Percentiles rank a stretch among this genome's conserved stretches.
Evolutionary conservation across 2,888 invertebrate genomes (phyloP).

Genomic region (Drosophila tripunctata): DNA sequence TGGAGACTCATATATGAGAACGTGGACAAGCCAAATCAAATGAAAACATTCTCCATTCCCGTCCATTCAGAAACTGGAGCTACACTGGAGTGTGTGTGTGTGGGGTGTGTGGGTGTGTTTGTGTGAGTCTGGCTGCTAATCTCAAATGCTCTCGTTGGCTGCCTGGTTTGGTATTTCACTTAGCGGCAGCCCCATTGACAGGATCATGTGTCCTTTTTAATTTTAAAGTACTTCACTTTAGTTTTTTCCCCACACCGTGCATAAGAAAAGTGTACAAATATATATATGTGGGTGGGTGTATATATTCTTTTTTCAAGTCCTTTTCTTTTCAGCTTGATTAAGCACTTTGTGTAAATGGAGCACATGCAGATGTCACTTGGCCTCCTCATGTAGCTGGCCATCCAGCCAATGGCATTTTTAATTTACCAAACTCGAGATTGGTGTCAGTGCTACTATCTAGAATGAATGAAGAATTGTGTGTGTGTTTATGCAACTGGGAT

Average conservation of each 20-base stretch:
- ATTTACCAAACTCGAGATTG: conserved; percentile 49
- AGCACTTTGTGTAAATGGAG: conserved; percentile 80
- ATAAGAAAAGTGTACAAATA: neutral
- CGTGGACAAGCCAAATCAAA: conserved; percentile 62
- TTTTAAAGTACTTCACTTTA: conserved; percentile 76
- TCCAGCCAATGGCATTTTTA: conserved; percentile 72
- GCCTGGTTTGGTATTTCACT: conserved; percentile 60
- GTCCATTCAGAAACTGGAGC: neutral
- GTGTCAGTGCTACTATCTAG: conserved; percentile 6
- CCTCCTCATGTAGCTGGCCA: conserved; percentile 6
- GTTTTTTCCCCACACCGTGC: conserved; percentile 45
- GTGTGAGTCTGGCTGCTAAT: conserved; percentile 55
- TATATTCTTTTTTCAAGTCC: conserved; percentile 54
- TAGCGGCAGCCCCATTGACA: conserved; percentile 56
- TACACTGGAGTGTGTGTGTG: neutral
- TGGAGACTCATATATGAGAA: conserved; percentile 11
- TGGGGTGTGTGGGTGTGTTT: no score
- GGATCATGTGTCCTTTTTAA: conserved; percentile 79
- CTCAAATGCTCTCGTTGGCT: conserved; percentile 46
- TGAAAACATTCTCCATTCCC: conserved; percentile 50
- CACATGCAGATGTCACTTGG: conserved; percentile 62
- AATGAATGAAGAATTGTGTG: neutral
- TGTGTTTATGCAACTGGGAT: neutral
- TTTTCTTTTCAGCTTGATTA: conserved; percentile 77
- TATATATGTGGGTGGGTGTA: neutral